Evolutionary conservation across 2,888 invertebrate species (phyloP).

Genomic region (Ornithoptera alexandrae): DNA sequence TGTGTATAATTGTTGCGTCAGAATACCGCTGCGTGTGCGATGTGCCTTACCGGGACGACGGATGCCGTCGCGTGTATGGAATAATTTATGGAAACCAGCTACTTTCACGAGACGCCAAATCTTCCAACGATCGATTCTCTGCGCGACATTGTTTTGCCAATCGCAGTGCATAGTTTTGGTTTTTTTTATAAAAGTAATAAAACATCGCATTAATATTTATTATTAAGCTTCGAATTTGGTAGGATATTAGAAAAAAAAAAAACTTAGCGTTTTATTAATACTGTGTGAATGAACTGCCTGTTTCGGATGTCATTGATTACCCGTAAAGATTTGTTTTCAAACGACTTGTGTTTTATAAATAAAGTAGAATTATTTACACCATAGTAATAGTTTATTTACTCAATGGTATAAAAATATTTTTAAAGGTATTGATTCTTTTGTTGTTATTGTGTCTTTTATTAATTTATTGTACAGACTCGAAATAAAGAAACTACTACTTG

Average conservation of each 20-base stretch:
- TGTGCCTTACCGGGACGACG: constrained; percentile 59
- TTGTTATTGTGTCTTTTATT: too few species aligned
- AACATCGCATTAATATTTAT: background rate
- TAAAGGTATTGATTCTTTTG: too few species aligned
- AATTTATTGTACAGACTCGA: too few species aligned
- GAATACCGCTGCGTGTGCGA: constrained; percentile 56
- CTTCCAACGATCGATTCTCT: constrained; percentile 21
- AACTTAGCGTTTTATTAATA: too few species aligned
- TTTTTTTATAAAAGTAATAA: background rate
- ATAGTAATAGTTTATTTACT: too few species aligned
- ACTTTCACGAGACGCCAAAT: constrained; percentile 70
- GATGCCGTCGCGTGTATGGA: constrained; percentile 61
- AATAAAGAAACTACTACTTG: too few species aligned
- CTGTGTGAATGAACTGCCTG: too few species aligned
- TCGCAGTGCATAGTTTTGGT: background rate
- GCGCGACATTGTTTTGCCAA: constrained; percentile 3
- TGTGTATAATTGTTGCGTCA: constrained; percentile 76
- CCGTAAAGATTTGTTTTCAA: too few species aligned
- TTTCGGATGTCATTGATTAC: too few species aligned
- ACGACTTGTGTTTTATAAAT: too few species aligned
- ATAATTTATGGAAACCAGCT: constrained; percentile 56
- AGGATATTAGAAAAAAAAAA: background rate
- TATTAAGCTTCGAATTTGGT: background rate
- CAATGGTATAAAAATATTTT: too few species aligned
- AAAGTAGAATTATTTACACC: too few species aligned